phyloP scores from a whole-genome alignment of 2,113 vertebrate genomes.

The Astur gentilis region DNA sequence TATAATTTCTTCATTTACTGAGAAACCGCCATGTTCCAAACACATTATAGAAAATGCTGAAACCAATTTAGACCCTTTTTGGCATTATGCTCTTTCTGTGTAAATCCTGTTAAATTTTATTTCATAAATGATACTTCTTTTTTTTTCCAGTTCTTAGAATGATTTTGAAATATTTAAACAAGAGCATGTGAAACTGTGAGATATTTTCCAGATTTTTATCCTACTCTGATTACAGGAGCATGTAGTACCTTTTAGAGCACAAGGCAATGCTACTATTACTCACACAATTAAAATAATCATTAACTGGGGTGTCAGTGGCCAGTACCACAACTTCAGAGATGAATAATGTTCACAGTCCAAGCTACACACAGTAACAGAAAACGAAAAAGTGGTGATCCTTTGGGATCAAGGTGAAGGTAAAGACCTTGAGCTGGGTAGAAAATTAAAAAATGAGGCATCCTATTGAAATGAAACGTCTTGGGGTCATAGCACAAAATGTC shows the following conservation, averaged over 20 bases:
- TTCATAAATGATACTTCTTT: background rate
- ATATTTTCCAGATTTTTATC: background rate
- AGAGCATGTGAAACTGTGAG: background rate
- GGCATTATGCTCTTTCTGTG: background rate
- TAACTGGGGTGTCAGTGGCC: background rate
- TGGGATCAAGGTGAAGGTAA: background rate
- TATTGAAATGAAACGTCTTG: background rate
- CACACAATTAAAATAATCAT: background rate
- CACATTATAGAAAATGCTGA: background rate
- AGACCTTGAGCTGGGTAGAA: background rate
- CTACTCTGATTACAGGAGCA: no score
- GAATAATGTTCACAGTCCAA: background rate
- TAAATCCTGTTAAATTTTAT: background rate
- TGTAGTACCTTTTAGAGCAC: background rate
- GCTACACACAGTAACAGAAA: background rate
- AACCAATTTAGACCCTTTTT: background rate
- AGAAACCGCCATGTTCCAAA: background rate
- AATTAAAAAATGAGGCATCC: background rate
- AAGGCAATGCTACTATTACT: background rate
- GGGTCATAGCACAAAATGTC: background rate
- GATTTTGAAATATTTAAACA: background rate
- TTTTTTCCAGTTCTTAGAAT: background rate
- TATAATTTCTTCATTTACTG: background rate
- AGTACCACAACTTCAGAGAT: background rate
- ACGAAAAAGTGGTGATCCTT: background rate